Conservation (phyloP, 2,888 invertebrate species). For the Papilio gigon region DNA sequence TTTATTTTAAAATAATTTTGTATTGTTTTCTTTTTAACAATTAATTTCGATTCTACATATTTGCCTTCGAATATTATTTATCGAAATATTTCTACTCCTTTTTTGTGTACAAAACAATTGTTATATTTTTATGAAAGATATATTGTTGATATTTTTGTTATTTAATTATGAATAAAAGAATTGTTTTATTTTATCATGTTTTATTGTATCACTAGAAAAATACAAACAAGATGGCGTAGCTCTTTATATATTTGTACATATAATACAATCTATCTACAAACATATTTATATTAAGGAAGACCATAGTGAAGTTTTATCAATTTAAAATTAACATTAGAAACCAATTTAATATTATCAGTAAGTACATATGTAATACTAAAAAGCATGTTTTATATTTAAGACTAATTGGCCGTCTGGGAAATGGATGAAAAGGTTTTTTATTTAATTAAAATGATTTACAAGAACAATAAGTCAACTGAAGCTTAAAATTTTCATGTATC, state of each 20-base stretch:
- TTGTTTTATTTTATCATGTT: constrained; percentile 1
- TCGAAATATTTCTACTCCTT: not conserved
- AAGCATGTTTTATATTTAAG: not conserved
- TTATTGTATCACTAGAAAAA: constrained; percentile 26
- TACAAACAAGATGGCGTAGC: constrained; percentile 8
- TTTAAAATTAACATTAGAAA: not conserved
- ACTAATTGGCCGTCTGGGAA: not conserved
- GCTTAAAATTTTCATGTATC: not conserved
- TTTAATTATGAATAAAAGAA: constrained; percentile 20
- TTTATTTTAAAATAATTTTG: constrained; percentile 8
- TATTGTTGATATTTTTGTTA: constrained; percentile 31
- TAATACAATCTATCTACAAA: constrained; percentile 25
- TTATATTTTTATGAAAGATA: constrained; percentile 34
- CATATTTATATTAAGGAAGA: constrained; percentile 24
- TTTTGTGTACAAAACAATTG: constrained; percentile 4
- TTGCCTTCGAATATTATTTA: not conserved
- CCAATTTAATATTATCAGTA: not conserved
- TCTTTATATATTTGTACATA: constrained; percentile 13
- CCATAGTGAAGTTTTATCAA: not conserved
- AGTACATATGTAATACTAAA: constrained; percentile 7
- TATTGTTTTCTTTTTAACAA: not conserved
- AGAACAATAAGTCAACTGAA: too few species aligned
- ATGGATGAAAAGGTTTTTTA: too few species aligned
- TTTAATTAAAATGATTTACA: too few species aligned
- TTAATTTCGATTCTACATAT: not conserved